Base-by-base conservation (phyloP, 2,888 invertebrate species). In the Athalia circularis region DNA sequence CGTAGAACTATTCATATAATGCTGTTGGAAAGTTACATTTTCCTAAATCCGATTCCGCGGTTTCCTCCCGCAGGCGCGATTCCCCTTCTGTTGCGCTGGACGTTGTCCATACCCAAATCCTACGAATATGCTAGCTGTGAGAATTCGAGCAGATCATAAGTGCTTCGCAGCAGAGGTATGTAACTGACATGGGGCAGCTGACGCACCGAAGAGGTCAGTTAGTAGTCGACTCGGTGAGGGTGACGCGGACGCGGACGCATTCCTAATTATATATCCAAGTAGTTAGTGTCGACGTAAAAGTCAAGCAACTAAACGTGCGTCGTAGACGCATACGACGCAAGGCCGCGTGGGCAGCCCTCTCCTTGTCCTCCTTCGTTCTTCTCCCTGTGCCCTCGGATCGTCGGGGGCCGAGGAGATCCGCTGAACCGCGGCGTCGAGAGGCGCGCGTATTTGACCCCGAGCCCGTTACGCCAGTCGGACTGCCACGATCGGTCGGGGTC, bases 401-500 rank as follows among this genome's bases (percentile, higher is more conserved):
- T 7, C 11, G 11, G 8, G 8, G 52, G 52, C 11, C 7, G 29
- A 11, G n/a, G 11, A 11, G 43, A 29, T 29, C 29, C 13, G 9
- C 62, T 62, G 29, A n/a, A n/a, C 13, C 72, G 48, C 74, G 70
- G 59, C 77, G 15, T 47, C 15, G 83, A 84, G 83, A 84, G 82
- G 82, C 86, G 84, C 83, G 86, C 85, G 85, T 89, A 89, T 89
- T 88, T 89, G 88, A 89, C 89, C 88, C 87, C 87, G 80, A 84
- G 87, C 83, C 84, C 87, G 87, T 89, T 89, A 85, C 86, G 86
- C 87, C 84, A 88, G 88, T 89, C 89, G 88, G 85, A 84, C 83
- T 82, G 86, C 80, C 86, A 85, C 84, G 88, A 89, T 89, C 88
- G 85, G 86, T 87, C 85, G 89, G 87, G 89, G 88, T 89, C 89